Percentiles rank a stretch among this genome's conserved stretches.
These are phyloP conservation scores for Cepaea hortensis DNA, from an alignment of 2,888 invertebrate species.

Conservation along the genomic window DNA sequence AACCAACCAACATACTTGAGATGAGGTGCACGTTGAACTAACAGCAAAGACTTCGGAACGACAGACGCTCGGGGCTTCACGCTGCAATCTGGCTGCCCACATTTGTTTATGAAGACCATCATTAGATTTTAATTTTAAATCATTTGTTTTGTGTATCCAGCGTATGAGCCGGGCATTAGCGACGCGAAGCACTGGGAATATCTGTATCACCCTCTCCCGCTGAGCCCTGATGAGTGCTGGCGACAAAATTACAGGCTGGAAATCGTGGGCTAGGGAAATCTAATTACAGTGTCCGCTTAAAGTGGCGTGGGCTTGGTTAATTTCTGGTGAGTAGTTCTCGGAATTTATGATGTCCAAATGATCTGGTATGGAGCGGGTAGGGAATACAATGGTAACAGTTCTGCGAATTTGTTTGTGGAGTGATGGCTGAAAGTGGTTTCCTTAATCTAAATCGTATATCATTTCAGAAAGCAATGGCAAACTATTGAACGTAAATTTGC, in stretches of 20 bases:
- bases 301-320: neutral
- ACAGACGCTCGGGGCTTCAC: too few relatives aligned
- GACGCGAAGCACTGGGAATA: conserved; percentile 55
- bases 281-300: conserved; percentile 21
- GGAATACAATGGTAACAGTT: too few relatives aligned
- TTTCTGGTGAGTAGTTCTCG: neutral
- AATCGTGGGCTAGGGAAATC: conserved; percentile 16
- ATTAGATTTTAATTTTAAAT: conserved; percentile 65
- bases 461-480: too few relatives aligned
- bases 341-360: neutral
- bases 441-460: too few relatives aligned
- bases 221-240: conserved; percentile 13
- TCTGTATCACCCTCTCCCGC: conserved; percentile 49
- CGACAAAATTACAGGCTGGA: conserved; percentile 36
- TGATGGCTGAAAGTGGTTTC: too few relatives aligned
- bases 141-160: conserved; percentile 53
- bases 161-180: conserved; percentile 41
- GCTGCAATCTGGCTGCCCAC: conserved; percentile 20
- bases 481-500: too few relatives aligned
- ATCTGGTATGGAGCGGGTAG: neutral
- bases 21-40: neutral
- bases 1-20: too few relatives aligned
- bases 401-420: too few relatives aligned
- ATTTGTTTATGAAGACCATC: conserved; percentile 51
- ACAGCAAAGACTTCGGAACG: conserved; percentile 1